These are phyloP conservation scores for Discoglossus pictus DNA, from an alignment of 2,797 vertebrate species.

Conservation along the genomic window DNA sequence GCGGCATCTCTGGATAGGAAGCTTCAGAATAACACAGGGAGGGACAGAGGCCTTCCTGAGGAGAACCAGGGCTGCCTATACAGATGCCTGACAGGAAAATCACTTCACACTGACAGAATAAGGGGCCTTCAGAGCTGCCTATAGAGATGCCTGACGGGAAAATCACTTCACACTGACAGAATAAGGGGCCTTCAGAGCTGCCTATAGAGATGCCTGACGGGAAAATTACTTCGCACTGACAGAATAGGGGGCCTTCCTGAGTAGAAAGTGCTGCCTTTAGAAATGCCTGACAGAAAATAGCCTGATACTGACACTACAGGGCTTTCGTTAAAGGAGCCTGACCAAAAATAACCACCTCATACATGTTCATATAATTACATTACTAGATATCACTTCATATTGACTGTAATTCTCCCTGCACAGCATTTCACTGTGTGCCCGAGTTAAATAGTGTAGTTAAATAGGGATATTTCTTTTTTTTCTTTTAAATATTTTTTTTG, in stretches of 20 bases:
- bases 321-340: too few species aligned
- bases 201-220: not conserved
- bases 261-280: not conserved
- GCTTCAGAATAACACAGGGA: constrained; percentile 21
- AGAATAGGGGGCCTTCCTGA: too few species aligned
- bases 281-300: not conserved
- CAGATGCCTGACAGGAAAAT: not conserved
- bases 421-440: too few species aligned
- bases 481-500: too few species aligned
- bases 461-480: too few species aligned
- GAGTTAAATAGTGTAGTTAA: too few species aligned
- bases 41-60: not conserved
- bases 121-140: not conserved
- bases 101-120: not conserved
- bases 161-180: not conserved
- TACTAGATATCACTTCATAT: too few species aligned
- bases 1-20: constrained; percentile 73
- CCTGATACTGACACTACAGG: too few species aligned
- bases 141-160: not conserved
- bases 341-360: too few species aligned
- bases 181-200: too few species aligned
- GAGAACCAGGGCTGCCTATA: not conserved
- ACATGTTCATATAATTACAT: too few species aligned
- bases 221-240: not conserved
- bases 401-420: too few species aligned